These are phyloP conservation scores for Macrosteles quadrilineatus DNA, from an alignment of 1,140 invertebrate genomes.

Conservation along the genomic window DNA sequence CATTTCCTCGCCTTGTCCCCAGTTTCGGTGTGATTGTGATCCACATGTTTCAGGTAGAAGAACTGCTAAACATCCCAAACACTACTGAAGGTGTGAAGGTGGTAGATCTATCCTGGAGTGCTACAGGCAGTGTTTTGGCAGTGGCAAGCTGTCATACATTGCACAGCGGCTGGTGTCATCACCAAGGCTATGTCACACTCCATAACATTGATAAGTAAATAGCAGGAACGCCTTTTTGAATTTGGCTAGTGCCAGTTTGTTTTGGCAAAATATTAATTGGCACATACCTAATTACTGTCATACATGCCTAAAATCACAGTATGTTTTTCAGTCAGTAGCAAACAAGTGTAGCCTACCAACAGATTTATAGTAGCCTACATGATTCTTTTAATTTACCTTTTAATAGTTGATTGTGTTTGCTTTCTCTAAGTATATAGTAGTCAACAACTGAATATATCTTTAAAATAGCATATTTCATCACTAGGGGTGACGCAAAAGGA, in stretches of 20 bases:
- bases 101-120: slow-evolving; percentile 7
- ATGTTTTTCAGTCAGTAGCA: background rate
- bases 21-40: too few species aligned
- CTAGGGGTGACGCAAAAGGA: too few species aligned
- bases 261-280: background rate
- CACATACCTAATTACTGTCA: background rate
- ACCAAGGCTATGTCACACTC: background rate
- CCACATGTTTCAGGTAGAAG: background rate
- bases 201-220: slow-evolving; percentile 21
- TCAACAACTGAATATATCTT: too few species aligned
- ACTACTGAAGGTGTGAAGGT: background rate
- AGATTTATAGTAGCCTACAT: background rate
- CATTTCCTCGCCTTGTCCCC: too few species aligned
- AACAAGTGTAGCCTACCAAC: background rate
- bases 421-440: too few species aligned
- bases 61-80: background rate
- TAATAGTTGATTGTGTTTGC: too few species aligned
- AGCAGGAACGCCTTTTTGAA: too few species aligned
- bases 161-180: slow-evolving; percentile 5
- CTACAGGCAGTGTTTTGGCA: slow-evolving; percentile 12
- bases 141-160: background rate
- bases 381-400: background rate
- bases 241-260: too few species aligned
- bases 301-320: background rate
- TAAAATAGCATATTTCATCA: too few species aligned